Evolutionary conservation across 2,888 invertebrate genomes (phyloP), one percentile per base, ranked within the genome.

Genomic region (Chalcosyrphus nemorum): DNA sequence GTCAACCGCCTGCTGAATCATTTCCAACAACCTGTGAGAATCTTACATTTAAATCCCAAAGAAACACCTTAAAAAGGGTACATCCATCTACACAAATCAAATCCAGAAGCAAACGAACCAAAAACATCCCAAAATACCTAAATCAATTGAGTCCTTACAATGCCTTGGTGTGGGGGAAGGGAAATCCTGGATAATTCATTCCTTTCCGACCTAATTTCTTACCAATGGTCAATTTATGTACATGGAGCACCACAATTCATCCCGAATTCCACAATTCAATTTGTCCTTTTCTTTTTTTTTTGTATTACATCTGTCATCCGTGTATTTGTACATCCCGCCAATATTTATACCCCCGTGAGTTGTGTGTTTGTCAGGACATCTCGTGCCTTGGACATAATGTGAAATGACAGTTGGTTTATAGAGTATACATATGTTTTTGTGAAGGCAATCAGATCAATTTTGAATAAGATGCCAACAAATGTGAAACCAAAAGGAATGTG

Each of bases 61-160:
- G n/a, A 19, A 19, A 11, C 19, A 45, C 45, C 45, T 45, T 9
- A 19, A 19, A 45, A 17, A 43, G 17, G 17, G 9, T 43, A 17
- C n/a, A n/a, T 50, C 50, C 52, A 52, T 5, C n/a, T 27, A 41
- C 15, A 19, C 54, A 43, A 68, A 54, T 68, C 68, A 54, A 43
- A 17, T 11, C 9, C 27, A 11, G 43, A 43, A 41, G 15, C 66
- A 54, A 66, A 66, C 66, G 21, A 66, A 54, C 41, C 66, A 52
- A 41, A n/a, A 41, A 19, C 27, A 17, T 29, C 41, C 66, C 54
- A 21, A 66, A n/a, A 41, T 54, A 13, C 54, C 66, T 29, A 54
- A 66, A 66, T 66, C 66, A 54, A 66, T 66, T 54, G 27, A 66
- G 19, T 15, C 52, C 17, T 27, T 13, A 11, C 50, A 24, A 38